These are phyloP conservation scores for Otocyon megalotis DNA, from an alignment of 2,113 vertebrate species.

Conservation along the genomic window DNA sequence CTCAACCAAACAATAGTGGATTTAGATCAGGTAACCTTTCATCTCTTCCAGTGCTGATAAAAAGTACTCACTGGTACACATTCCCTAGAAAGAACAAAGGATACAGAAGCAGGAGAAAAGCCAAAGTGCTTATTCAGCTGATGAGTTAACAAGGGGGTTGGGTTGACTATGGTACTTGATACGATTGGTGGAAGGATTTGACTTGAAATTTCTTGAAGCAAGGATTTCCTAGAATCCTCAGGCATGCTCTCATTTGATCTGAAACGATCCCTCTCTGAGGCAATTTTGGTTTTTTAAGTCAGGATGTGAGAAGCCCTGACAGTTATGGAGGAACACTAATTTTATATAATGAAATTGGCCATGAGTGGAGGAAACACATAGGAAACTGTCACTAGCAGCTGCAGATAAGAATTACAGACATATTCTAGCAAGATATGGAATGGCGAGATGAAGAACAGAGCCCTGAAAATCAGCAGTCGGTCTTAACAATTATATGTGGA, in stretches of 20 bases:
- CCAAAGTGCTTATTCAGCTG: background rate
- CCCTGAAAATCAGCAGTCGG: background rate
- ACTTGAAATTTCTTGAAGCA: slow-evolving; percentile 30
- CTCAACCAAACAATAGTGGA: background rate
- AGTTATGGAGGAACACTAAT: slow-evolving; percentile 33
- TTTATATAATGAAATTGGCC: slow-evolving; percentile 47
- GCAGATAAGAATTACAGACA: slow-evolving; percentile 52
- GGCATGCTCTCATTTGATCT: background rate
- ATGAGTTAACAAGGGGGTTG: background rate
- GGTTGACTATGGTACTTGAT: background rate
- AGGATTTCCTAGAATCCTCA: background rate
- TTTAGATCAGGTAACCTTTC: background rate
- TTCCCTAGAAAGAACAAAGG: slow-evolving; percentile 23
- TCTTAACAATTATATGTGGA: background rate
- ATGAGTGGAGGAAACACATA: background rate
- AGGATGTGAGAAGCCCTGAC: slow-evolving; percentile 38
- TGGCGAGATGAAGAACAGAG: background rate
- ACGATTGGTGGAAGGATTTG: background rate
- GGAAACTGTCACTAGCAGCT: slow-evolving; percentile 42
- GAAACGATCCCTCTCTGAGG: background rate
- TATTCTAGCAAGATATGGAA: slow-evolving; percentile 1
- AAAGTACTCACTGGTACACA: slow-evolving; percentile 24
- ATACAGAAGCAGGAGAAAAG: slow-evolving; percentile 17
- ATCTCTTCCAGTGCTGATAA: background rate
- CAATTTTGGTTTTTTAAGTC: background rate